A percentile compares a stretch with the other conserved stretches of the same genome.
phyloP scores from a whole-genome alignment of 2,113 vertebrate species.

The Polypterus bichir region DNA sequence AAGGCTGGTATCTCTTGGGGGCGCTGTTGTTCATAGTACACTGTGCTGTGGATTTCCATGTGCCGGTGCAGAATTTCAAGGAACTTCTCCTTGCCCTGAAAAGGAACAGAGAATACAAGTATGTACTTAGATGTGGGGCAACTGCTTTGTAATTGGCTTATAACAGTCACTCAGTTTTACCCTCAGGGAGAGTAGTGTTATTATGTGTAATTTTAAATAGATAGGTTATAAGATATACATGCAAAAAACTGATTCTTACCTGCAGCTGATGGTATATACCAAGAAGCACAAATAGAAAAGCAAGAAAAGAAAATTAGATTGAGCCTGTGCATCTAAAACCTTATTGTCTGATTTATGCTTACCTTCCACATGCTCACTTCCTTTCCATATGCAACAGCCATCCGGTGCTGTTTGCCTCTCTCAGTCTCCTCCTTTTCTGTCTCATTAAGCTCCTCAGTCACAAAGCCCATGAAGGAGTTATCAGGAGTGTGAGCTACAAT shows the following conservation, averaged over 20 bases:
- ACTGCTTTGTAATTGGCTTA: no score
- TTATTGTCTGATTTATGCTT: conserved; percentile 14
- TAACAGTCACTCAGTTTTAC: no score
- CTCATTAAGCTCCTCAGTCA: conserved; percentile 81
- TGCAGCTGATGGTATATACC: no score
- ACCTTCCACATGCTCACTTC: conserved; percentile 97
- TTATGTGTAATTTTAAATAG: no score
- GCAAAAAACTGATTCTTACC: no score
- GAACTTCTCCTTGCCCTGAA: conserved; percentile 83
- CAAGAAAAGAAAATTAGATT: no score
- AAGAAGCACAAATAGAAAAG: no score
- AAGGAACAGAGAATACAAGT: background rate
- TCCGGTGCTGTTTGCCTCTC: conserved; percentile 73
- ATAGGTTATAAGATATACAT: no score
- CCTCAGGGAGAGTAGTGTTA: no score
- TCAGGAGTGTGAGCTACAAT: conserved; percentile 85
- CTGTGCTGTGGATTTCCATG: conserved; percentile 94
- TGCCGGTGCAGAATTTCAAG: conserved; percentile 74
- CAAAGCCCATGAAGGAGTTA: conserved; percentile 98
- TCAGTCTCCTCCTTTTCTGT: conserved; percentile 68
- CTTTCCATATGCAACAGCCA: conserved; percentile 92
- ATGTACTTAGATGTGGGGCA: no score
- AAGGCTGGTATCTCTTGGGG: conserved; percentile 86
- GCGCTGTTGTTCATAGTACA: conserved; percentile 84
- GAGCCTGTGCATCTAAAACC: no score